Evolutionary conservation across 1,140 invertebrate species (phyloP).

Genomic region (Drosophila erecta): DNA sequence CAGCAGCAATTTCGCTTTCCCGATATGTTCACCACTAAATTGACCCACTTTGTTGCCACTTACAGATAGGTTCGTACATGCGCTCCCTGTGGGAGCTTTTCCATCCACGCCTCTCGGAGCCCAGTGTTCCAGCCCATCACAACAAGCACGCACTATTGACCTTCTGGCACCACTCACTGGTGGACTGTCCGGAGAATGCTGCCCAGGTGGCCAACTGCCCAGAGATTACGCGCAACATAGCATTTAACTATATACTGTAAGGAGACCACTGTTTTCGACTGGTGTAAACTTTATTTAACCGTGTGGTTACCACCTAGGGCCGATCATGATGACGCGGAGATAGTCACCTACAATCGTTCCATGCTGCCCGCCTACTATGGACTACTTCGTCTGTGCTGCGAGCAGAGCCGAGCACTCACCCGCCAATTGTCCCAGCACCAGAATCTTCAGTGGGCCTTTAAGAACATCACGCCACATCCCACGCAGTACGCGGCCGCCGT

Average conservation of each 20-base stretch:
- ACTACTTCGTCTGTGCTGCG: slow-evolving; percentile 94
- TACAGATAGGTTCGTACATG: slow-evolving; percentile 94
- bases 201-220: slow-evolving; percentile 93
- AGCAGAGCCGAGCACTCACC: slow-evolving; percentile 93
- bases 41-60: slow-evolving; percentile 47
- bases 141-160: slow-evolving; percentile 96
- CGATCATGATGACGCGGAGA: slow-evolving; percentile 97
- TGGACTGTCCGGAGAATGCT: slow-evolving; percentile 96
- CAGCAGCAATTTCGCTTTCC: slow-evolving; percentile 9
- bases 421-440: slow-evolving; percentile 95
- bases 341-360: slow-evolving; percentile 95
- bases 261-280: slow-evolving; percentile 53
- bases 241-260: slow-evolving; percentile 98
- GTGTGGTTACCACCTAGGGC: slow-evolving; percentile 86
- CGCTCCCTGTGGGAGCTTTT: slow-evolving; percentile 96
- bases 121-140: slow-evolving; percentile 96
- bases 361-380: slow-evolving; percentile 98
- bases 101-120: slow-evolving; percentile 97
- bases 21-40: slow-evolving; percentile 14
- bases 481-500: slow-evolving; percentile 96
- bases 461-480: slow-evolving; percentile 97
- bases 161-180: slow-evolving; percentile 96
- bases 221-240: slow-evolving; percentile 92
- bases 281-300: neutral
- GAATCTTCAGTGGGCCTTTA: slow-evolving; percentile 98